Percentiles rank a stretch among this genome's conserved stretches.
Evolutionary conservation across 1,140 invertebrate species (phyloP).

Genomic region (Ridgeia piscesae): DNA sequence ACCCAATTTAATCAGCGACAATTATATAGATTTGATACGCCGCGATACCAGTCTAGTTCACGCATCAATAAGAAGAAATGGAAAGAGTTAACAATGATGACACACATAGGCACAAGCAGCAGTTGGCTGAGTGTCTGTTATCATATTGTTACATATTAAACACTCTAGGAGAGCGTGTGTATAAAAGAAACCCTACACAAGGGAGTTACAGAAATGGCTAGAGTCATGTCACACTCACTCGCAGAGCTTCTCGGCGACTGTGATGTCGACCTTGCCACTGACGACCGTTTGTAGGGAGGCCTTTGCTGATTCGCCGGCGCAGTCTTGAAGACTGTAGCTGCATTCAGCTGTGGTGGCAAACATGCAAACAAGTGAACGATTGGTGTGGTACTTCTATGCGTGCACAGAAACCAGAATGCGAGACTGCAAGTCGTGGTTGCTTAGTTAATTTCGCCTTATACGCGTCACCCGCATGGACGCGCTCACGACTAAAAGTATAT

Average conservation of each 20-base stretch:
- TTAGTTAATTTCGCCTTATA: no score
- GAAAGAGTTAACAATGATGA: not conserved
- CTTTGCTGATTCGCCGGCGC: not conserved
- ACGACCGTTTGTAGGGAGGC: not conserved
- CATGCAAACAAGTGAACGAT: not conserved
- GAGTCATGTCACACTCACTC: not conserved
- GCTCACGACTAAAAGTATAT: no score
- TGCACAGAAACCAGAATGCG: not conserved
- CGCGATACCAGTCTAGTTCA: not conserved
- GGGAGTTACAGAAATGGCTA: not conserved
- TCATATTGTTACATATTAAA: not conserved
- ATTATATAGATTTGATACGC: not conserved
- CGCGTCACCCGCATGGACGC: no score
- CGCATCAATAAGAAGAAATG: not conserved
- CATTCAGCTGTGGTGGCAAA: not conserved
- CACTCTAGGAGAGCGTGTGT: no score
- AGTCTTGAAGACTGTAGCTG: not conserved
- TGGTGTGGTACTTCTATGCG: not conserved
- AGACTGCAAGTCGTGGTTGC: no score
- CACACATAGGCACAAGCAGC: not conserved
- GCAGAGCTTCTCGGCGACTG: not conserved
- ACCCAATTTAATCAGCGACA: not conserved
- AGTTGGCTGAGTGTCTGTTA: not conserved
- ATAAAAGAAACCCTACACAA: not conserved
- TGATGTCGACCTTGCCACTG: not conserved